Evolutionary conservation across 2,113 vertebrate genomes (phyloP).

Genomic region (Pholis gunnellus): DNA sequence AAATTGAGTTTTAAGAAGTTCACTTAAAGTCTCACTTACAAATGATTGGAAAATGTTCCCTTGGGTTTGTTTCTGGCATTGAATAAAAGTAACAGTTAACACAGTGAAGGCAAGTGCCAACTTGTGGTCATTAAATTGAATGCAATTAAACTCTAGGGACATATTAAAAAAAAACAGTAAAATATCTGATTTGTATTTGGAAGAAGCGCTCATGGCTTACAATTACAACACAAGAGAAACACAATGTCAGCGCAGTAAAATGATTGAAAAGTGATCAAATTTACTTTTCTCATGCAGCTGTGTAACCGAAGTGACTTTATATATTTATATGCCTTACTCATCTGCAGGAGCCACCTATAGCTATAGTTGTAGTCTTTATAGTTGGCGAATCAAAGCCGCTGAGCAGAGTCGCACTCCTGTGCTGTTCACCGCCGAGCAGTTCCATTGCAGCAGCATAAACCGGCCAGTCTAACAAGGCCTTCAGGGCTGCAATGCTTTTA

Average conservation of each 20-base stretch:
- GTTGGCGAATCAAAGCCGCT: slow-evolving; percentile 33
- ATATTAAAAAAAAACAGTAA: background rate
- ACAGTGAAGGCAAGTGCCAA: background rate
- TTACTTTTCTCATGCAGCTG: background rate
- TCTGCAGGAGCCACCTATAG: background rate
- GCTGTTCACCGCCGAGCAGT: slow-evolving; percentile 31
- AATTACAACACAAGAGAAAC: background rate
- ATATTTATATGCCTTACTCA: background rate
- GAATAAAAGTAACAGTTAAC: background rate
- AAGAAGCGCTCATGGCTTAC: background rate
- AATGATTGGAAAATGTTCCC: background rate
- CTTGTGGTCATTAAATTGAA: background rate
- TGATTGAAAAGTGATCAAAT: background rate
- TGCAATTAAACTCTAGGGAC: background rate
- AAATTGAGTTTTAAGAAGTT: background rate
- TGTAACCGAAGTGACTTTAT: background rate
- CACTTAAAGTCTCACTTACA: background rate
- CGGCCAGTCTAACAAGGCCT: slow-evolving; percentile 42
- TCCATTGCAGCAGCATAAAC: slow-evolving; percentile 40
- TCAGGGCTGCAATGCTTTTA: slow-evolving; percentile 59
- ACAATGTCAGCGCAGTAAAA: background rate
- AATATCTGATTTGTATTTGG: background rate
- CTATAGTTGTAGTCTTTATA: slow-evolving; percentile 16
- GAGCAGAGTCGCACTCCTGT: slow-evolving; percentile 7
- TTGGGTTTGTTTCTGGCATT: background rate